Base-by-base conservation (phyloP, 2,888 invertebrate species). In the Notocelia uddmanniana region DNA sequence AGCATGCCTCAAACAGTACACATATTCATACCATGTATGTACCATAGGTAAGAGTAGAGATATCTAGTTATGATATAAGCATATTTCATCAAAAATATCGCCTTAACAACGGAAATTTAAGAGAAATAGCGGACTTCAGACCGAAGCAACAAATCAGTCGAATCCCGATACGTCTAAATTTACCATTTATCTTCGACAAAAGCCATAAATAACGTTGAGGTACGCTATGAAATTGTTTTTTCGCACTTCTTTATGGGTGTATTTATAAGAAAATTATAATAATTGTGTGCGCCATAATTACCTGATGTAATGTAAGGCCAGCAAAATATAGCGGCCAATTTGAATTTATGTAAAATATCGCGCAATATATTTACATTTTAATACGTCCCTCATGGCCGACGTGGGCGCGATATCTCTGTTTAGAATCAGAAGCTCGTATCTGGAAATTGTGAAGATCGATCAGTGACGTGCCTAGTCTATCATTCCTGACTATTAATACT, bases 231-330 rank as follows among this genome's bases (percentile, higher is more conserved):
- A 90, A 91, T 88, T 88, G 87, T 91, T 91, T 89, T 90, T 92
- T 93, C 92, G 90, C 93, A 91, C 92, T 89, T 92, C 89, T 87
- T 92, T 89, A 90, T 89, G 87, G 85, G 81, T 84, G 83, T 86
- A 90, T 91, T 92, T 91, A 91, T 91, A 91, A 86, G 87, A 89
- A 92, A 93, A 93, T 93, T 93, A 93, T 92, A 92, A 93, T 93
- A 93, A 93, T 93, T 92, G 91, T 90, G 87, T 82, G 78, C 84
- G 77, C 81, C 84, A 84, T 92, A 92, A 93, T 93, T 89, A 92
- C 88, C 89, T 90, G 90, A 90, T 89, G 89, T 90, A 92, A 90
- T 86, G 81, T 88, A 85, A 89, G 86, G 85, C 86, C 85, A 84
- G 84, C 88, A 85, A 89, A 88, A 88, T 88, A 87, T 88, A 86